These are phyloP conservation scores for Colossoma macropomum DNA, from an alignment of 2,113 vertebrate genomes.

Conservation along the genomic window DNA sequence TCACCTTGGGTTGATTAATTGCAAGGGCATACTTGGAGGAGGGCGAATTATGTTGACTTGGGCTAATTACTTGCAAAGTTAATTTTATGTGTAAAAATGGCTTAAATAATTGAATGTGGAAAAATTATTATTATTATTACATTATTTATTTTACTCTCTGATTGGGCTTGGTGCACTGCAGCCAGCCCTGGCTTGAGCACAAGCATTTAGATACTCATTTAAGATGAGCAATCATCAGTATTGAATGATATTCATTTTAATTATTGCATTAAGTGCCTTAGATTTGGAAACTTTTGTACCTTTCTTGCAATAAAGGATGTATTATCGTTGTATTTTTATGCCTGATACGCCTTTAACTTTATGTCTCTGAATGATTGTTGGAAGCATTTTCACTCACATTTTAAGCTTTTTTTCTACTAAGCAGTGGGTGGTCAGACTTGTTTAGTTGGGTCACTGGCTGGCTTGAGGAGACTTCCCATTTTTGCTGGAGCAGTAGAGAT, in stretches of 20 bases:
- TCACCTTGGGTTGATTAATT: neutral
- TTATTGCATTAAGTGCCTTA: constrained; percentile 29
- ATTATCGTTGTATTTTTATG: neutral
- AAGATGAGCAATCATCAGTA: neutral
- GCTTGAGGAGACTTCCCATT: neutral
- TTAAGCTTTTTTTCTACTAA: neutral
- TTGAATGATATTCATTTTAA: constrained; percentile 22
- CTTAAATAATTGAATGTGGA: neutral
- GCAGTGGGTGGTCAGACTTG: neutral
- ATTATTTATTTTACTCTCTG: neutral
- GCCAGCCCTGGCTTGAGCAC: neutral
- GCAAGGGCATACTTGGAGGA: neutral
- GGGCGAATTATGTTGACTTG: neutral
- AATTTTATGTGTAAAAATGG: too few relatives aligned
- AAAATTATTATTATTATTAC: neutral
- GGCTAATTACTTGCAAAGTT: neutral
- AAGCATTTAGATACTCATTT: neutral
- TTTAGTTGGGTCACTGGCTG: neutral
- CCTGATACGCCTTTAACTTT: too few relatives aligned
- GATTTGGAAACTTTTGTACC: neutral
- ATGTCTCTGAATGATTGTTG: neutral
- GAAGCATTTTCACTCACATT: neutral
- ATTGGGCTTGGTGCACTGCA: neutral
- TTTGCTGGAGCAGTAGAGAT: neutral
- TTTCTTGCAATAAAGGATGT: constrained; percentile 8